These are phyloP conservation scores for Halcyon chelicuti DNA, from an alignment of 2,797 vertebrate genomes.

Conservation along the genomic window DNA sequence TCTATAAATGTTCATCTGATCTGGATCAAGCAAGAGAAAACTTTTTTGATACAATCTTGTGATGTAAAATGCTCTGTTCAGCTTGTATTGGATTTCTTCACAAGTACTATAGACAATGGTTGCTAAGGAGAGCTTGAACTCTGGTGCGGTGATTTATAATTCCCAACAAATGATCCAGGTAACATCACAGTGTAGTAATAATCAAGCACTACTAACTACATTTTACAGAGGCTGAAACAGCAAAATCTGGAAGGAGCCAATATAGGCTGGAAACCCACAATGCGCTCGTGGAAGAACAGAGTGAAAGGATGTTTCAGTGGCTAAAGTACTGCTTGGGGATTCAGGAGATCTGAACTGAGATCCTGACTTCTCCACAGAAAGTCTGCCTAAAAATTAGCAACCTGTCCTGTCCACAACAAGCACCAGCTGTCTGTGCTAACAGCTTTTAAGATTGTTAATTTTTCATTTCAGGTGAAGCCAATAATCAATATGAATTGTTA, in stretches of 20 bases:
- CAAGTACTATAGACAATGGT: background rate
- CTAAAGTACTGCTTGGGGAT: background rate
- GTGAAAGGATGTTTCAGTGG: background rate
- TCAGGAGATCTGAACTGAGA: background rate
- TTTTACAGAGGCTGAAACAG: background rate
- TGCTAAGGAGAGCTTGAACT: background rate
- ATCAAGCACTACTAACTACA: background rate
- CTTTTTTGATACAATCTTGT: rapidly evolving
- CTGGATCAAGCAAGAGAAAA: background rate
- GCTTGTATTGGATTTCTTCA: background rate
- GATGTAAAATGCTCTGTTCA: background rate
- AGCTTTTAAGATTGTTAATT: background rate
- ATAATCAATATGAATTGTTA: background rate
- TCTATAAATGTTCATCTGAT: background rate
- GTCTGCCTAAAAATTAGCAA: background rate
- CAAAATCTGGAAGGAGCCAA: background rate
- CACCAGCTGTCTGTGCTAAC: background rate
- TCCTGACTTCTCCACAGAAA: background rate
- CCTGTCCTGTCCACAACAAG: background rate
- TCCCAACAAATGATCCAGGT: background rate
- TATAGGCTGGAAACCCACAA: background rate
- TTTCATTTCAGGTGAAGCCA: background rate
- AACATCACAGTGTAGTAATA: background rate
- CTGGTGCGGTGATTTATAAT: background rate
- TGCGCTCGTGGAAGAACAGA: background rate